These are phyloP conservation scores for Idaea dimidiata DNA, from an alignment of 2,888 invertebrate genomes.

Conservation along the genomic window DNA sequence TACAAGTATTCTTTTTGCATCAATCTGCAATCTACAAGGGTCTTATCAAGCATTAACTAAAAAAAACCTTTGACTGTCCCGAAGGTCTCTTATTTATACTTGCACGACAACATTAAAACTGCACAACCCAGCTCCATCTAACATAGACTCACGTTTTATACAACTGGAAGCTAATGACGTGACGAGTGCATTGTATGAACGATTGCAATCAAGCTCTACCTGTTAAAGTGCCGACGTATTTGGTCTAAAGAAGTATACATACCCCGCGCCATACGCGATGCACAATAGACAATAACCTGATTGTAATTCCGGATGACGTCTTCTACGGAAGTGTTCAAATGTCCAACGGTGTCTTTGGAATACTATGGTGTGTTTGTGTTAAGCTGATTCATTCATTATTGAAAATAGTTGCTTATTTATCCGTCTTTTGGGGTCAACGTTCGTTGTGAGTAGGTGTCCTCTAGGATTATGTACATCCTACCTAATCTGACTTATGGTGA, in stretches of 20 bases:
- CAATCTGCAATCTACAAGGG: no score
- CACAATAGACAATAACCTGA: conserved; percentile 62
- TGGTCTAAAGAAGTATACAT: conserved; percentile 36
- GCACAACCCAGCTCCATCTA: neutral
- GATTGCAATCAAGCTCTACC: conserved; percentile 24
- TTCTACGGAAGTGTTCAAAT: conserved; percentile 60
- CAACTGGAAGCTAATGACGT: neutral
- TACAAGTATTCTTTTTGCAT: no score
- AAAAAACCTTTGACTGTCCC: no score
- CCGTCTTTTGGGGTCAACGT: neutral
- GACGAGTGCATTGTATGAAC: conserved; percentile 10
- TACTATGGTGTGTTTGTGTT: neutral
- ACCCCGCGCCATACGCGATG: conserved; percentile 25
- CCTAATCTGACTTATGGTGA: neutral
- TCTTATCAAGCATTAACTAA: no score
- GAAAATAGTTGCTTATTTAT: neutral
- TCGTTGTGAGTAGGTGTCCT: neutral
- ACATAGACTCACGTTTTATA: neutral
- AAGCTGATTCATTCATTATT: neutral
- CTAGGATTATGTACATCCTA: neutral
- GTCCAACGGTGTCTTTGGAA: conserved; percentile 33
- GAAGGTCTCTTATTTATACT: no score
- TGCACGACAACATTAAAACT: no score
- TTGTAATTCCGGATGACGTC: conserved; percentile 62
- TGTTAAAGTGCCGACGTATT: conserved; percentile 22